Conservation (phyloP, 2,888 invertebrate genomes). For the Ophraella communa region DNA sequence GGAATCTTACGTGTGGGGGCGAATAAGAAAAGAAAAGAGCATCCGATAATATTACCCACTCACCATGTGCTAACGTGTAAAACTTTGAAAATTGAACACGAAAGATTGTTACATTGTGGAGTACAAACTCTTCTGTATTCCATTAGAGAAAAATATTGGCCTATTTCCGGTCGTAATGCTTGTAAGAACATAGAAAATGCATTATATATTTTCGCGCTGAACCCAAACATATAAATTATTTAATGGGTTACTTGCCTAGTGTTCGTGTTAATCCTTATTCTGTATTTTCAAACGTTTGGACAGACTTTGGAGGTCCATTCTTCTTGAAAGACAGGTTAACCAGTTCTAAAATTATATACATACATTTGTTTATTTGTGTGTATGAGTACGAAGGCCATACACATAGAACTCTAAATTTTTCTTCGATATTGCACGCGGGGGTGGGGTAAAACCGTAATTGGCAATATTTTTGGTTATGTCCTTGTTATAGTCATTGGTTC, state of each 20-base stretch:
- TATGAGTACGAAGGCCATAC: background rate
- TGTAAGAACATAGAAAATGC: background rate
- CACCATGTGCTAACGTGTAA: background rate
- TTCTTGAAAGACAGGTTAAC: background rate
- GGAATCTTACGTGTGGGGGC: background rate
- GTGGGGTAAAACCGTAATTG: no score
- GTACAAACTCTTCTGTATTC: background rate
- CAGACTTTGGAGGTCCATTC: background rate
- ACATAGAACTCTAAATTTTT: background rate
- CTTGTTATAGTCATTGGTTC: no score
- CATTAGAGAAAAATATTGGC: no score
- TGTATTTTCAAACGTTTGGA: background rate
- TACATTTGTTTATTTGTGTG: background rate
- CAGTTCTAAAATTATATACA: background rate
- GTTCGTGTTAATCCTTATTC: background rate
- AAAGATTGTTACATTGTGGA: background rate
- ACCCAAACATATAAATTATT: background rate
- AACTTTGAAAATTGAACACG: background rate
- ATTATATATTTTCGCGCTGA: background rate
- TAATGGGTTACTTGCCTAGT: background rate
- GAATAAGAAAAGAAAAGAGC: background rate
- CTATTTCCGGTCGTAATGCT: background rate
- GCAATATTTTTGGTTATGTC: no score
- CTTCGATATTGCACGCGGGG: no score
- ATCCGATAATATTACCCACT: background rate